phyloP scores from a whole-genome alignment of 2,797 vertebrate genomes.

The Psittacula derbiana region DNA sequence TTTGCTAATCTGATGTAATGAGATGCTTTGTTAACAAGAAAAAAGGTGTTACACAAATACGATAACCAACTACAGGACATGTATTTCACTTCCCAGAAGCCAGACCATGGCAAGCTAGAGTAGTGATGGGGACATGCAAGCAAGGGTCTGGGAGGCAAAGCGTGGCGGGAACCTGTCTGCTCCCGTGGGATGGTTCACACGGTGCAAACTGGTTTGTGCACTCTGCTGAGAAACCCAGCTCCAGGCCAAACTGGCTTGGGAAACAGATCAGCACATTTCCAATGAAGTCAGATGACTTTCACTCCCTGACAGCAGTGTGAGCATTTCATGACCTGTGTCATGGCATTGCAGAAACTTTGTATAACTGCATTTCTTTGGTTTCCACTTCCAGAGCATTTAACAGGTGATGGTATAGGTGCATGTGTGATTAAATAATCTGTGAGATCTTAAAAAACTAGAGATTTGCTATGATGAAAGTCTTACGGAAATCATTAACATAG shows the following conservation, averaged over 20 bases:
- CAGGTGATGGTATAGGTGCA: neutral
- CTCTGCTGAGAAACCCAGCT: slow-evolving; percentile 1
- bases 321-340: neutral
- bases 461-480: neutral
- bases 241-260: neutral
- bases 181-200: fast-evolving
- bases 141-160: no score
- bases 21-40: neutral
- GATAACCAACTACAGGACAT: fast-evolving
- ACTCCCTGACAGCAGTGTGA: neutral
- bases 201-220: neutral
- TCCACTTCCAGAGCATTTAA: neutral
- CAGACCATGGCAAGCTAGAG: fast-evolving
- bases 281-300: slow-evolving; percentile 24
- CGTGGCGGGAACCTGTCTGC: fast-evolving
- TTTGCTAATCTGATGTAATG: slow-evolving; percentile 1
- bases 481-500: neutral
- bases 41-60: neutral
- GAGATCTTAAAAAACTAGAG: neutral
- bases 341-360: neutral
- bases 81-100: neutral
- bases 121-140: fast-evolving
- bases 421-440: neutral
- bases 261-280: neutral
- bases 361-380: fast-evolving